Percentiles rank a stretch among this genome's conserved stretches.
Evolutionary conservation across 2,888 invertebrate genomes (phyloP).

Genomic region (Eilema griseolum): DNA sequence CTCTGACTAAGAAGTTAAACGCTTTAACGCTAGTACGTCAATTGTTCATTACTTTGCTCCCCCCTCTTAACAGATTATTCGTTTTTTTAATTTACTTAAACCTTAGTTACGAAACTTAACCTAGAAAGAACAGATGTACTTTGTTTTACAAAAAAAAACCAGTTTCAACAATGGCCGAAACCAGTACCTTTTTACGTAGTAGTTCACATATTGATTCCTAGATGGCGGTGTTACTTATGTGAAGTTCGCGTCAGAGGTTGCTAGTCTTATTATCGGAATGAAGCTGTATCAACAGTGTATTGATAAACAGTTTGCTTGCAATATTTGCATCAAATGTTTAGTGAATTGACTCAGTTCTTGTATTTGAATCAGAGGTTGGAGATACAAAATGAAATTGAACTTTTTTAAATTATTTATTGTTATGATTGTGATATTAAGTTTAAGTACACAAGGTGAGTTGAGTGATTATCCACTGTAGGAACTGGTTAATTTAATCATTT

Average conservation of each 20-base stretch:
- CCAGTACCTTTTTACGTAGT: constrained; percentile 12
- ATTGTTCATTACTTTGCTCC: too few species aligned
- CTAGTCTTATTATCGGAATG: constrained; percentile 38
- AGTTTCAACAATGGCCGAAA: neutral
- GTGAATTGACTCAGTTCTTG: constrained; percentile 15
- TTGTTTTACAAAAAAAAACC: neutral
- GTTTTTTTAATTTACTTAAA: neutral
- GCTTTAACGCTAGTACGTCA: too few species aligned
- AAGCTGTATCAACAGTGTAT: constrained; percentile 24
- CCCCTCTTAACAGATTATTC: too few species aligned
- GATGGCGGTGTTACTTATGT: constrained; percentile 33
- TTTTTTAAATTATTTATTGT: constrained; percentile 33
- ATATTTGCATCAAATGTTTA: constrained; percentile 28
- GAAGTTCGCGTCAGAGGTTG: constrained; percentile 35
- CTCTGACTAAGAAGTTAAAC: too few species aligned
- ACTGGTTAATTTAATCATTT: constrained; percentile 13
- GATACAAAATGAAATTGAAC: constrained; percentile 43
- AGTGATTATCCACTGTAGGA: neutral
- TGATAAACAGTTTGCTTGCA: constrained; percentile 30
- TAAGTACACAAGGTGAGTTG: constrained; percentile 48
- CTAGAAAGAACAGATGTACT: neutral
- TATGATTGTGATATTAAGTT: constrained; percentile 39
- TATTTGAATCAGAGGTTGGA: constrained; percentile 6
- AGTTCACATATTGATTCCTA: constrained; percentile 26
- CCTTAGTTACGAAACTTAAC: neutral